These are phyloP conservation scores for Notodonta ziczac DNA, from an alignment of 2,888 invertebrate genomes.

Conservation along the genomic window DNA sequence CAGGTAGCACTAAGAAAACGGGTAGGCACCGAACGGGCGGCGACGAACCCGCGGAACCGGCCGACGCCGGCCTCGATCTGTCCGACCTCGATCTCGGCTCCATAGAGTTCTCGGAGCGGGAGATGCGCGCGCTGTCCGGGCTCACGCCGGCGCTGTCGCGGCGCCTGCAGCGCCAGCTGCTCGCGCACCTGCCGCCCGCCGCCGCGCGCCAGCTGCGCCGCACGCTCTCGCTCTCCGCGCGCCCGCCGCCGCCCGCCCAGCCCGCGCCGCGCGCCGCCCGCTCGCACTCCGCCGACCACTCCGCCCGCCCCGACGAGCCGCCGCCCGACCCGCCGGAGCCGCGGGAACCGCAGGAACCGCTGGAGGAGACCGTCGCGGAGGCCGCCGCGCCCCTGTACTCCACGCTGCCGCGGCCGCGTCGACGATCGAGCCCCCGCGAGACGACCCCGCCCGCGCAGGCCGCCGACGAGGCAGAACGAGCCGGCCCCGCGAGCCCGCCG, in stretches of 20 bases:
- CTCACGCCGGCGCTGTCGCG: conserved; percentile 89
- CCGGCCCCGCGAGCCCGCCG: conserved; percentile 25
- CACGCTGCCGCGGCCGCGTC: conserved; percentile 65
- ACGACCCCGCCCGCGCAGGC: conserved; percentile 24
- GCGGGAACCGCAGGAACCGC: conserved; percentile 4
- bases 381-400: conserved; percentile 52
- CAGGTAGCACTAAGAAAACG: conserved; percentile 79
- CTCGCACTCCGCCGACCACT: conserved; percentile 58
- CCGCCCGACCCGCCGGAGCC: conserved; percentile 13
- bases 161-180: conserved; percentile 88
- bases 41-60: conserved; percentile 45
- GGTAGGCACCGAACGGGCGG: conserved; percentile 62
- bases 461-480: conserved; percentile 26
- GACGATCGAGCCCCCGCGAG: conserved; percentile 43
- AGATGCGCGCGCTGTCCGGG: conserved; percentile 87
- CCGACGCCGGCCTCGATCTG: conserved; percentile 76
- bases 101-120: conserved; percentile 88
- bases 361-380: conserved; percentile 25
- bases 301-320: conserved; percentile 13
- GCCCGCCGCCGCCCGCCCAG: conserved; percentile 48
- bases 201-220: conserved; percentile 88
- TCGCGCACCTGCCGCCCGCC: conserved; percentile 88
- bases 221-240: conserved; percentile 82
- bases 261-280: conserved; percentile 39
- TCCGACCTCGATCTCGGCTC: conserved; percentile 88